Evolutionary conservation across 2,797 vertebrate species (phyloP), one percentile per base, ranked within the genome.

Genomic region (Crocodylus rhombifer): DNA sequence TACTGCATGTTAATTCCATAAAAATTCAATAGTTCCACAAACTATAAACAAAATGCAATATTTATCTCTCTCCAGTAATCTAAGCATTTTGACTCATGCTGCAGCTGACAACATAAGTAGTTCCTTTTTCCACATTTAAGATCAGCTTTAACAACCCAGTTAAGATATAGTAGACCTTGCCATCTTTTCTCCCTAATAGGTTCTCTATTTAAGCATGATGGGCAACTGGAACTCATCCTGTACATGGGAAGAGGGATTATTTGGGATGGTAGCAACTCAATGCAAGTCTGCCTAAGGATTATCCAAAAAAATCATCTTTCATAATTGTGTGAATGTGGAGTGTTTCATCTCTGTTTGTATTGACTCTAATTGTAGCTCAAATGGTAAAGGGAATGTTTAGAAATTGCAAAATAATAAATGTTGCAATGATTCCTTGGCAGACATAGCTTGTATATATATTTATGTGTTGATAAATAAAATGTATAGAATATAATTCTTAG

Each of bases 131-230:
- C 42, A 73, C 17, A 15, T 76, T 33, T 84, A 67, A 91, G 8
- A 2, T 0, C n/a, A 77, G 16, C 16, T 86, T 84, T 73, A 11
- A 20, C 11, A 13, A 69, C n/a, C 60, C 28, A 90, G 42, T 79
- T 92, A 94, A 95, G 42, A 95, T 90, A 71, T 1, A 8, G 67
- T 33, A 91, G 69, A 84, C 90, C 89, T 91, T 93, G 21, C 90
- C 86, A 60, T 36, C 15, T 23, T 6, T 36, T 91, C 42, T 14
- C 4, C 13, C 10, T 76, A 10, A 71, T 88, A 51, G 42, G 42
- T 74, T 91, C 82, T 21, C 28, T 79, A 60, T 21, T 88, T 82
- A 86, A 86, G n/a, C 67, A 80, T 13, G 42, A 4, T 1, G 4
- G 61, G 80, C 18, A 90, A 75, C 89, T 55, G 73, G 86, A 87